Evolutionary conservation across 2,888 invertebrate species (phyloP).

Genomic region (Xiphydria camelus): DNA sequence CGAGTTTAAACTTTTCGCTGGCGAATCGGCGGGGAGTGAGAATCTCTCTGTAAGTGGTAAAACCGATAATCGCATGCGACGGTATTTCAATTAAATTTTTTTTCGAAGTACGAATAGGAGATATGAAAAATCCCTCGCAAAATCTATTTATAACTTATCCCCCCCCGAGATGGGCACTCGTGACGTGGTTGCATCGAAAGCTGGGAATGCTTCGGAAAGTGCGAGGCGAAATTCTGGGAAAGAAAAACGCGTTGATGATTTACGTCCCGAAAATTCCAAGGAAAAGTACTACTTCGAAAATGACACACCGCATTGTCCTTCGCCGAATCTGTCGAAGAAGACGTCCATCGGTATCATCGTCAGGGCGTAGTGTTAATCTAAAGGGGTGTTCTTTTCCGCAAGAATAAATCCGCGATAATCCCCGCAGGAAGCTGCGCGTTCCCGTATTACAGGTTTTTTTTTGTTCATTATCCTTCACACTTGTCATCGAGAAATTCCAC

Average conservation of each 20-base stretch:
- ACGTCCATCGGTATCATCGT: conserved; percentile 4
- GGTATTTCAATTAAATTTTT: too few relatives aligned
- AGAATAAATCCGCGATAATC: background rate
- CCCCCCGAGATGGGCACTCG: conserved; percentile 32
- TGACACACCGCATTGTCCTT: conserved; percentile 4
- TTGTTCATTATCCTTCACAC: too few relatives aligned
- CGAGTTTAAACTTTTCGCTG: too few relatives aligned
- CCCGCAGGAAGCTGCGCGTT: conserved; percentile 24
- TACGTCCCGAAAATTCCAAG: too few relatives aligned
- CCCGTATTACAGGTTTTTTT: conserved; percentile 38
- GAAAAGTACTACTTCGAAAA: background rate
- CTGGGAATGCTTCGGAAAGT: conserved; percentile 21
- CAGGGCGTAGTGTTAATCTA: conserved; percentile 4
- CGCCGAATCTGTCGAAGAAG: conserved; percentile 13
- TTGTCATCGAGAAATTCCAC: too few relatives aligned
- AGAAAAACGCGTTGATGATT: too few relatives aligned
- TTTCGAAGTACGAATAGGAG: too few relatives aligned
- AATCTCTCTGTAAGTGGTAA: too few relatives aligned
- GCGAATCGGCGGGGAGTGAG: too few relatives aligned
- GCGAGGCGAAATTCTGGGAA: background rate
- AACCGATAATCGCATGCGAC: too few relatives aligned
- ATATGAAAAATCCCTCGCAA: too few relatives aligned
- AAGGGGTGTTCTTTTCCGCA: conserved; percentile 1
- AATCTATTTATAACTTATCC: too few relatives aligned
- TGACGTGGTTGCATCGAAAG: conserved; percentile 21